A percentile compares a stretch with the other conserved stretches of the same genome.
Conservation (phyloP, 2,888 invertebrate genomes). For the Liopterus haemorrhoidalis region DNA sequence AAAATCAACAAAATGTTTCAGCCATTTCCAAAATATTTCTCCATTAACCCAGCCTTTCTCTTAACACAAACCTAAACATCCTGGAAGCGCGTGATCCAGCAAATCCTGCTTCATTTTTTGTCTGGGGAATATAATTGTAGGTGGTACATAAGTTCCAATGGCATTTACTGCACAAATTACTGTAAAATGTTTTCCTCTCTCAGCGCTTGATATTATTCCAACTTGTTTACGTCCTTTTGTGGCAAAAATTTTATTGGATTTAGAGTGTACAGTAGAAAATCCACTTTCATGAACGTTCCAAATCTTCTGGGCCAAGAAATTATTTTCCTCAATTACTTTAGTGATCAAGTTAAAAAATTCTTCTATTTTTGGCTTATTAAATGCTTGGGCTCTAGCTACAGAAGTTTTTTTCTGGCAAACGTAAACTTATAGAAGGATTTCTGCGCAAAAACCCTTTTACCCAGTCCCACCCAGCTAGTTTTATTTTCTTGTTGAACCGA, state of each 20-base stretch:
- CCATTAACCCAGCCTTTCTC: conserved; percentile 9
- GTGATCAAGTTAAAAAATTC: conserved; percentile 8
- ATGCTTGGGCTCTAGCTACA: conserved; percentile 7
- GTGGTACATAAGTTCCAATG: not conserved
- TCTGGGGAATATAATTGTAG: no score
- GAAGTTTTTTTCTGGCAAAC: conserved; percentile 13
- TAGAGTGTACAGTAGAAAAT: conserved; percentile 11
- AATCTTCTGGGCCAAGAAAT: conserved; percentile 10
- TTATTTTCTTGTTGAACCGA: no score
- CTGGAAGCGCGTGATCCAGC: conserved; percentile 7
- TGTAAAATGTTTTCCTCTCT: no score
- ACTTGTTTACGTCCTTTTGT: conserved; percentile 10
- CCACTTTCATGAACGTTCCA: conserved; percentile 11
- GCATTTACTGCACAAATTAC: conserved; percentile 4
- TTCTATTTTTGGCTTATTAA: no score
- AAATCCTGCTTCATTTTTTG: conserved; percentile 16
- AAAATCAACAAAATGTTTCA: no score
- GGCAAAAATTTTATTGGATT: no score
- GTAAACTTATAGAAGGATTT: conserved; percentile 10
- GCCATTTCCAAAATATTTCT: conserved; percentile 30
- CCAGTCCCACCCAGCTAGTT: no score
- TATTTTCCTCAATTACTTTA: conserved; percentile 11
- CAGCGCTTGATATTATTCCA: no score
- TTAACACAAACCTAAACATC: conserved; percentile 12
- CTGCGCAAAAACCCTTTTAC: no score